Evolutionary conservation across 92 coral and sea anemone species (phyloP).

Genomic region (Virgularia gustaviana): DNA sequence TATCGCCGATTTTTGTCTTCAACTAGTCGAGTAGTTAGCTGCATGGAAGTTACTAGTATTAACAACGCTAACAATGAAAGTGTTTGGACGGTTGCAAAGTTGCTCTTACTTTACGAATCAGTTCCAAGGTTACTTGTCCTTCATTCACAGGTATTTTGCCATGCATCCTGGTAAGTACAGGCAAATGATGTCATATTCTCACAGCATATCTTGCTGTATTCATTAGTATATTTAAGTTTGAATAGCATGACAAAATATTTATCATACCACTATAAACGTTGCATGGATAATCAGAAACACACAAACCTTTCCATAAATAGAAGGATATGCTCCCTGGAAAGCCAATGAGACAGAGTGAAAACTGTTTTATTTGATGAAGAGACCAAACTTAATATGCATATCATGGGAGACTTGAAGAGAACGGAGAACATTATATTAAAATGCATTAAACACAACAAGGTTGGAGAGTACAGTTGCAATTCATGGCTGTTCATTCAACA

Average conservation of each 20-base stretch:
- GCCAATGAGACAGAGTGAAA: slow-evolving; percentile 7
- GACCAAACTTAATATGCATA: slow-evolving; percentile 15
- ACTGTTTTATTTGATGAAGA: slow-evolving; percentile 22
- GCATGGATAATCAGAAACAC: not conserved
- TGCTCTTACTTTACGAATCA: slow-evolving; percentile 26
- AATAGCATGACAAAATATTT: too few species aligned
- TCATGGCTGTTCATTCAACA: too few species aligned
- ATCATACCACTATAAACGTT: too few species aligned
- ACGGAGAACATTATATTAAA: too few species aligned
- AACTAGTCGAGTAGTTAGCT: too few species aligned
- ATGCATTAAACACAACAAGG: too few species aligned
- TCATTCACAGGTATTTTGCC: not conserved
- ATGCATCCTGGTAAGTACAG: not conserved
- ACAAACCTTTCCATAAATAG: slow-evolving; percentile 21
- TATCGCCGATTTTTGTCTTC: not conserved
- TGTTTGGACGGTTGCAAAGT: too few species aligned
- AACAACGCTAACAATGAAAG: too few species aligned
- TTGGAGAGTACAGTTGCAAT: too few species aligned
- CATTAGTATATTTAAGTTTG: too few species aligned
- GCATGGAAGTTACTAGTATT: too few species aligned
- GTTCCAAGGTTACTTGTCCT: not conserved
- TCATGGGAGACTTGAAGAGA: slow-evolving; percentile 8
- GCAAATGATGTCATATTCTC: not conserved
- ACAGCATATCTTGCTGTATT: too few species aligned
- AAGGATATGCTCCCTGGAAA: slow-evolving; percentile 11